phyloP scores from a whole-genome alignment of 2,888 invertebrate species.

The Leptura quadrifasciata region DNA sequence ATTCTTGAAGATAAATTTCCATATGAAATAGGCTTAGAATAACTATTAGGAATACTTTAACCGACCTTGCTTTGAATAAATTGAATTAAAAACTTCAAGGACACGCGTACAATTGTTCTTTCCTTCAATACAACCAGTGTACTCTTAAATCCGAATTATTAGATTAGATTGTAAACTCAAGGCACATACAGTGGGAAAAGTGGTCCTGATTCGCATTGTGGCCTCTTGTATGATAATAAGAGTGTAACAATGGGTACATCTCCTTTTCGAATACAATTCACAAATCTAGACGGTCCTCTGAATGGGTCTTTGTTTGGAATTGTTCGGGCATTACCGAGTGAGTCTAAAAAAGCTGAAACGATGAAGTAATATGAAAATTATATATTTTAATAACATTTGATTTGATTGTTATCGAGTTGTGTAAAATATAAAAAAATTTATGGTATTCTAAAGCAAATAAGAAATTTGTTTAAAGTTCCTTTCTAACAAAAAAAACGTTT shows the following conservation, averaged over 20 bases:
- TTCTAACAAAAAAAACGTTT: not conserved
- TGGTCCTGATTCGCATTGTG: slow-evolving; percentile 61
- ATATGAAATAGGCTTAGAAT: no score
- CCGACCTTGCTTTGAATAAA: no score
- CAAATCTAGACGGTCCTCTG: slow-evolving; percentile 57
- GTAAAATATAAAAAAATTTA: not conserved
- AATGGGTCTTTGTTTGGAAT: slow-evolving; percentile 48
- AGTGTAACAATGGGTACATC: slow-evolving; percentile 63
- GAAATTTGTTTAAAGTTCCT: not conserved
- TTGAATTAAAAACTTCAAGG: no score
- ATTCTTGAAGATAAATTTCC: no score
- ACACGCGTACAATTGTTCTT: not conserved
- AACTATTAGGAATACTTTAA: no score
- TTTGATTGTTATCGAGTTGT: not conserved
- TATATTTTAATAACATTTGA: not conserved
- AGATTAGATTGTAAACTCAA: slow-evolving; percentile 64
- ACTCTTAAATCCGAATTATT: slow-evolving; percentile 27
- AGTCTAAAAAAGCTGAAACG: slow-evolving; percentile 25
- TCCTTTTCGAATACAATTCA: slow-evolving; percentile 62
- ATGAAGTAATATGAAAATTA: not conserved
- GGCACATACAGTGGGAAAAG: slow-evolving; percentile 63
- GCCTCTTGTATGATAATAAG: slow-evolving; percentile 66
- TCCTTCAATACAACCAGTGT: no score
- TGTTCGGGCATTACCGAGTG: slow-evolving; percentile 44
- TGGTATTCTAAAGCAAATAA: not conserved